Percentiles rank a stretch among this genome's conserved stretches.
Conservation (phyloP, 2,113 vertebrate genomes). For the Poeciliopsis prolifica region DNA sequence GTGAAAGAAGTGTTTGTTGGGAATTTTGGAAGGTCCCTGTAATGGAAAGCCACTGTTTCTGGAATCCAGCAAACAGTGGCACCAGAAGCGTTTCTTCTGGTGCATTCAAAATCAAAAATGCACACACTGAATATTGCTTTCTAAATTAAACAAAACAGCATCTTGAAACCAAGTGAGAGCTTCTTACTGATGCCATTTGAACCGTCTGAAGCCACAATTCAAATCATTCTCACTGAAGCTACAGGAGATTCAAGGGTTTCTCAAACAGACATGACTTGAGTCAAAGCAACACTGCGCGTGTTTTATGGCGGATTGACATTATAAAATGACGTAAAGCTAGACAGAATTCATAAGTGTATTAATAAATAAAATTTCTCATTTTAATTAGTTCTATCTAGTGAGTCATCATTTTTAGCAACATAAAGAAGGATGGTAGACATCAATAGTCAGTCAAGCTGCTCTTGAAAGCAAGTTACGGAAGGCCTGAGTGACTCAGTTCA, state of each 20-base stretch:
- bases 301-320: too few relatives aligned
- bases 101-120: background rate
- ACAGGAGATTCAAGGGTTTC: too few relatives aligned
- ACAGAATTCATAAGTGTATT: too few relatives aligned
- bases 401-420: background rate
- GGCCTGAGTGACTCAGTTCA: background rate
- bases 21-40: background rate
- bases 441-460: background rate
- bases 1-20: background rate
- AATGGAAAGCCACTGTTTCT: background rate
- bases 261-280: too few relatives aligned
- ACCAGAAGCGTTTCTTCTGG: background rate
- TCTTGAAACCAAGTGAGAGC: background rate
- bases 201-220: conserved; percentile 13
- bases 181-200: conserved; percentile 18
- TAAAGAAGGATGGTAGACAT: background rate
- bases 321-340: too few relatives aligned
- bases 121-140: background rate
- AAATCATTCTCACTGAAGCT: conserved; percentile 11
- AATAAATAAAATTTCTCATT: too few relatives aligned
- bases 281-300: too few relatives aligned
- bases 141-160: background rate
- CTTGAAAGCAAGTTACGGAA: conserved; percentile 8
- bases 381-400: background rate
- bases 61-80: background rate